Percentiles rank a stretch among this genome's conserved stretches.
Conservation (phyloP, 23 tunicate genomes). For the Styela clava region DNA sequence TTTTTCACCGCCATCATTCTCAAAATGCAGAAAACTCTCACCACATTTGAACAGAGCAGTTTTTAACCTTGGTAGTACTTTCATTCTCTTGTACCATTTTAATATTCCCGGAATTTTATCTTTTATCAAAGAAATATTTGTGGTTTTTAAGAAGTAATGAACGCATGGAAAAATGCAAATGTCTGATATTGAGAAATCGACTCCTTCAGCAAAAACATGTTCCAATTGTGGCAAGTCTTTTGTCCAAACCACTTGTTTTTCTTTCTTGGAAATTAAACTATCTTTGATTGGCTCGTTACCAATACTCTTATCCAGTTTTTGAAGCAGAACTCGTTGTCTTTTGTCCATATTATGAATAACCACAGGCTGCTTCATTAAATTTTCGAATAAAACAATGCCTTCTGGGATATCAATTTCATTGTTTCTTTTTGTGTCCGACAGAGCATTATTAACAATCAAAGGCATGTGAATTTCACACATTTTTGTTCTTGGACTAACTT, state of each 20-base stretch:
- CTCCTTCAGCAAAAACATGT: constrained; percentile 93
- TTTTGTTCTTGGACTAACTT: constrained; percentile 68
- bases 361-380: constrained; percentile 56
- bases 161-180: constrained; percentile 71
- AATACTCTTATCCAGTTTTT: constrained; percentile 22
- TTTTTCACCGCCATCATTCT: background rate
- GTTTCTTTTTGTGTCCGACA: background rate
- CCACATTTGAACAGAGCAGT: constrained; percentile 35
- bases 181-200: constrained; percentile 76
- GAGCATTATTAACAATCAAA: constrained; percentile 32
- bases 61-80: constrained; percentile 15
- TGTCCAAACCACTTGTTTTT: constrained; percentile 43
- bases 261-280: background rate
- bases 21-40: constrained; percentile 12
- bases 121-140: background rate
- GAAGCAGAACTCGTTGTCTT: constrained; percentile 67
- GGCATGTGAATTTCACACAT: constrained; percentile 74
- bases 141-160: constrained; percentile 34
- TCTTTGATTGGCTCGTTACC: background rate
- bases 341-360: constrained; percentile 94
- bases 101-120: constrained; percentile 35
- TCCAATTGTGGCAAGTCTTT: constrained; percentile 85
- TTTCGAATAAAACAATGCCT: constrained; percentile 47
- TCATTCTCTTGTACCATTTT: constrained; percentile 58
- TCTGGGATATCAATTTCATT: constrained; percentile 15